Conservation (phyloP, 2,888 invertebrate genomes). For the Odontothrips loti region DNA sequence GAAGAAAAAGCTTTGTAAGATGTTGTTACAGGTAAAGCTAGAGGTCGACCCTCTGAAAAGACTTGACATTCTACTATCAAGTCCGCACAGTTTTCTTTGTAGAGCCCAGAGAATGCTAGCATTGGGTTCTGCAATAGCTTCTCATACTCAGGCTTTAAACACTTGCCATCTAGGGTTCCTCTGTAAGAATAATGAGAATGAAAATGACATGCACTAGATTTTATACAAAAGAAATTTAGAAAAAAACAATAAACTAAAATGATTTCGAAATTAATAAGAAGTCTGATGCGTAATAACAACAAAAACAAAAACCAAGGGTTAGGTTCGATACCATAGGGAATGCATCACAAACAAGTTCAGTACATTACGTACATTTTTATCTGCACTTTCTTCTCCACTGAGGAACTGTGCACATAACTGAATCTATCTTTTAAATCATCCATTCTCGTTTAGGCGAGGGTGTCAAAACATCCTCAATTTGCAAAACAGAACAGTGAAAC, state of each 20-base stretch:
- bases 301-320: conserved; percentile 24
- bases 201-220: not conserved
- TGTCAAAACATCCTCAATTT: not conserved
- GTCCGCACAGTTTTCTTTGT: conserved; percentile 80
- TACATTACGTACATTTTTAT: conserved; percentile 78
- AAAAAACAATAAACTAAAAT: not conserved
- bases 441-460: conserved; percentile 48
- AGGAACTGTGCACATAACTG: conserved; percentile 85
- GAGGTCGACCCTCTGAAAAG: conserved; percentile 71
- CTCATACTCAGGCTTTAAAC: conserved; percentile 81
- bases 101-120: conserved; percentile 84
- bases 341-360: too few relatives aligned
- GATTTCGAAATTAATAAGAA: conserved; percentile 27
- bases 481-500: not conserved
- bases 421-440: conserved; percentile 74
- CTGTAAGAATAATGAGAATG: conserved; percentile 50
- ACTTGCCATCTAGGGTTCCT: conserved; percentile 88
- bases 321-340: not conserved
- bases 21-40: conserved; percentile 82
- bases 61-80: conserved; percentile 84
- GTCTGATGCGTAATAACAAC: conserved; percentile 26
- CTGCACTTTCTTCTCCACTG: conserved; percentile 79
- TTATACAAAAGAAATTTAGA: not conserved
- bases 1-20: conserved; percentile 89
- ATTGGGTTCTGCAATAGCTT: conserved; percentile 82